Evolutionary conservation across 2,888 invertebrate species (phyloP).

Genomic region (Julus scandinavius): DNA sequence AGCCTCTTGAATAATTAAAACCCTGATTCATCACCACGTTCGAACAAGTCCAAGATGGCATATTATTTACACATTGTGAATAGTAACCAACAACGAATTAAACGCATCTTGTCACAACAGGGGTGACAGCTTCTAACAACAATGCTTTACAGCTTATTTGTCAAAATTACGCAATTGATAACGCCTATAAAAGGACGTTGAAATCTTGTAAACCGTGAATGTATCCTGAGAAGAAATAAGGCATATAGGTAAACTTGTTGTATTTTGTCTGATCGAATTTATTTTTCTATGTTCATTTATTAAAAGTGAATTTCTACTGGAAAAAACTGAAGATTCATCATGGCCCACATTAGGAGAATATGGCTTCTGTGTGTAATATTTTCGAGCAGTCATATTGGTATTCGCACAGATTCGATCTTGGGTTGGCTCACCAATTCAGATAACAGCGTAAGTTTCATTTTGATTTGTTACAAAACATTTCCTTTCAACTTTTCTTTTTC

Average conservation of each 20-base stretch:
- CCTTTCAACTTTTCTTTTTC: no score
- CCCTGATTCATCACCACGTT: not conserved
- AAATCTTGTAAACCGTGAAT: not conserved
- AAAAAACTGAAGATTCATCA: not conserved
- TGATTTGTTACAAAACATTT: not conserved
- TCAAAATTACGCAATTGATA: not conserved
- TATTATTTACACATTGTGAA: not conserved
- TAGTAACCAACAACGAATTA: slow-evolving; percentile 29
- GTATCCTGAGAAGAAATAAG: not conserved
- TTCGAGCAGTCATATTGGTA: not conserved
- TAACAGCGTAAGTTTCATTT: not conserved
- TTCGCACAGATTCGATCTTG: not conserved
- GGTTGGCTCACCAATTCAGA: not conserved
- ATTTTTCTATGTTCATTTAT: not conserved
- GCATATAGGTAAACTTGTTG: not conserved
- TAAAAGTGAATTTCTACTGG: not conserved
- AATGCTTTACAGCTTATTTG: not conserved
- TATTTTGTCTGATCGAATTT: not conserved
- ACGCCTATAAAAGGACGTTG: not conserved
- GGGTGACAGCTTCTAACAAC: not conserved
- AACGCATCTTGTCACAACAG: slow-evolving; percentile 7
- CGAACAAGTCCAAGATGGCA: not conserved
- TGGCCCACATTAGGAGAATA: not conserved
- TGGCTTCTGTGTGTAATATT: not conserved
- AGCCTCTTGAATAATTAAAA: not conserved